phyloP scores from a whole-genome alignment of 2,113 vertebrate genomes.

The Boleophthalmus pectinirostris region DNA sequence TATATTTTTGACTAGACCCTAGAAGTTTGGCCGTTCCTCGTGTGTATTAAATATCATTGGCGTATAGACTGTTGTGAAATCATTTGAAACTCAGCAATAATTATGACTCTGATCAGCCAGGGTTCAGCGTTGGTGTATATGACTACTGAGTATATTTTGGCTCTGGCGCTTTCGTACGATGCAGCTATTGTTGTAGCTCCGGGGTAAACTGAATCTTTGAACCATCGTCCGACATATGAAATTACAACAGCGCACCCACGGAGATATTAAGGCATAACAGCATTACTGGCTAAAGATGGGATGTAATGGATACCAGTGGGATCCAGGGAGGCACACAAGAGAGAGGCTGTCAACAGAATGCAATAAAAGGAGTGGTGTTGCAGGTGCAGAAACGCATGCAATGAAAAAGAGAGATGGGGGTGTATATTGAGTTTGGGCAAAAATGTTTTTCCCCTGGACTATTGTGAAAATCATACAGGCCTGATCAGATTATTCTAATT shows the following conservation, averaged over 20 bases:
- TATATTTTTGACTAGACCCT: too few species aligned
- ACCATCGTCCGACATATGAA: constrained; percentile 7
- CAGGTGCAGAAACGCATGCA: constrained; percentile 44
- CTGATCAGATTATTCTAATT: constrained; percentile 1
- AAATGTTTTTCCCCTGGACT: constrained; percentile 4
- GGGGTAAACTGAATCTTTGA: constrained; percentile 11
- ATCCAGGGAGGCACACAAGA: neutral
- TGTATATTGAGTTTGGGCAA: constrained; percentile 2
- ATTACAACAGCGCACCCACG: constrained; percentile 8
- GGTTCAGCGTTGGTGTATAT: constrained; percentile 30
- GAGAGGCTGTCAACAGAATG: constrained; percentile 3
- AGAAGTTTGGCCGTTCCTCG: too few species aligned
- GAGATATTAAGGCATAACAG: constrained; percentile 15
- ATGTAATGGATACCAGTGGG: constrained; percentile 5
- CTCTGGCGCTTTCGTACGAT: constrained; percentile 22
- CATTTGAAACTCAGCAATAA: constrained; percentile 13
- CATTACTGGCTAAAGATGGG: neutral
- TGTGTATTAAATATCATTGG: too few species aligned
- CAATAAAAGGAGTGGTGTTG: neutral
- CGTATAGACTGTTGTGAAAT: too few species aligned
- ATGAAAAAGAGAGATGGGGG: constrained; percentile 9
- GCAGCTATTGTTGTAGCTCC: constrained; percentile 19
- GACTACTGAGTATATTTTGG: constrained; percentile 13
- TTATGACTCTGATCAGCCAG: constrained; percentile 55
- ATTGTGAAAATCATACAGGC: neutral